Percentiles rank a stretch among this genome's conserved stretches.
phyloP scores from a whole-genome alignment of 2,888 invertebrate genomes.

The Osmoderma eremita region DNA sequence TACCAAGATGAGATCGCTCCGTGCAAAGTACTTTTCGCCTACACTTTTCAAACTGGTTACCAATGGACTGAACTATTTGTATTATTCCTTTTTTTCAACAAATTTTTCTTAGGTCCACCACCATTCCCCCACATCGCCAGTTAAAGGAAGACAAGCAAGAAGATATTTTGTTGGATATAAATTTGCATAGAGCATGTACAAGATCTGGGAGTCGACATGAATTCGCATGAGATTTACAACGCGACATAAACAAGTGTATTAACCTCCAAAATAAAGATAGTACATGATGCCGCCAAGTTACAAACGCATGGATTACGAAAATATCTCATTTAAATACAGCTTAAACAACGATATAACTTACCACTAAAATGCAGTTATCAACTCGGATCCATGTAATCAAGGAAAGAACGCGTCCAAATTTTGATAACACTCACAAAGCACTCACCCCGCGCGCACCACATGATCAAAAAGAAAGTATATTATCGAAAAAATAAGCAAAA shows the following conservation, averaged over 20 bases:
- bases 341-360: too few species aligned
- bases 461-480: too few species aligned
- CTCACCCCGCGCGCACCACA: too few species aligned
- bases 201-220: not conserved
- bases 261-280: not conserved
- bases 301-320: too few species aligned
- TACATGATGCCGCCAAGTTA: too few species aligned
- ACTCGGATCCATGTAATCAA: too few species aligned
- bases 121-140: not conserved
- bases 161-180: constrained; percentile 36
- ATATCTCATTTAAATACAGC: too few species aligned
- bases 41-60: constrained; percentile 45
- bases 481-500: too few species aligned
- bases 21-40: constrained; percentile 45
- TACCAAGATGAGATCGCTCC: constrained; percentile 47
- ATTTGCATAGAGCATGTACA: constrained; percentile 30
- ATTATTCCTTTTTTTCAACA: constrained; percentile 22
- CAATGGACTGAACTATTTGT: constrained; percentile 43
- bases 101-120: too few species aligned
- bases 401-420: too few species aligned
- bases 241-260: constrained; percentile 24
- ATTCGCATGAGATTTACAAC: constrained; percentile 21
- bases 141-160: constrained; percentile 7
- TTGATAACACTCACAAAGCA: too few species aligned
- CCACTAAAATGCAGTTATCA: too few species aligned